Base-by-base conservation (phyloP, 1,140 invertebrate species). In the Drosophila azteca region DNA sequence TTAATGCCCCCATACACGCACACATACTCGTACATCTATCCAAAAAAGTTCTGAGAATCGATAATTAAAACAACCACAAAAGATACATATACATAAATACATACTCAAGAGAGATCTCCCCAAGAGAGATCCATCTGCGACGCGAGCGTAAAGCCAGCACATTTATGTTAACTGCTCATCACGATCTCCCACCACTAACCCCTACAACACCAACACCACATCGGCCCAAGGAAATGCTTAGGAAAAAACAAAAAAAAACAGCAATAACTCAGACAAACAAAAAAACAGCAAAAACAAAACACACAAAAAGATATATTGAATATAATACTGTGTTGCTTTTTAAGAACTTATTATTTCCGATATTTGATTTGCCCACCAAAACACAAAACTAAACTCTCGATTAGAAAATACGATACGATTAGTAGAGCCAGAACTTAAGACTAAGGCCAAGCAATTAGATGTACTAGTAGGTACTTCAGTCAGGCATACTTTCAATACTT, bases 111-210 rank as follows among this genome's bases (percentile, higher is more conserved):
- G n/a, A 58, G 58, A 69, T 60, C 64, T 71, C 79, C 41, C 74
- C 41, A 43, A 15, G 35, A 5, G 35, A 39, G 11, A 39, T 39
- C 1, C 13, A 13, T 13, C 35, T 39, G 35, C 35, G 11, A 39
- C 35, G 35, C 35, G 35, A 39, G 35, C 35, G 35, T 17, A 55
- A 55, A 74, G 51, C 65, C 61, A 83, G 79, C 79, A 83, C 79
- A 84, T 83, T 83, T 76, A 73, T 73, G 69, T 84, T 71, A 76
- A 53, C 48, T 55, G 59, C 61, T 83, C 80, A 83, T 83, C 66
- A 79, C 68, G 50, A 75, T n/a, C 20, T 39, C 31, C 8, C 31
- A 31, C 8, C 53, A 50, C 45, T 53, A 13, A 48, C 55, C 60
- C 53, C 13, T 35, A 20, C 46, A 20, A 29, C 41, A 26, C 22